A percentile compares a stretch with the other conserved stretches of the same genome.
phyloP scores from a whole-genome alignment of 2,797 vertebrate species.

The Hypotaenidia okinawae region DNA sequence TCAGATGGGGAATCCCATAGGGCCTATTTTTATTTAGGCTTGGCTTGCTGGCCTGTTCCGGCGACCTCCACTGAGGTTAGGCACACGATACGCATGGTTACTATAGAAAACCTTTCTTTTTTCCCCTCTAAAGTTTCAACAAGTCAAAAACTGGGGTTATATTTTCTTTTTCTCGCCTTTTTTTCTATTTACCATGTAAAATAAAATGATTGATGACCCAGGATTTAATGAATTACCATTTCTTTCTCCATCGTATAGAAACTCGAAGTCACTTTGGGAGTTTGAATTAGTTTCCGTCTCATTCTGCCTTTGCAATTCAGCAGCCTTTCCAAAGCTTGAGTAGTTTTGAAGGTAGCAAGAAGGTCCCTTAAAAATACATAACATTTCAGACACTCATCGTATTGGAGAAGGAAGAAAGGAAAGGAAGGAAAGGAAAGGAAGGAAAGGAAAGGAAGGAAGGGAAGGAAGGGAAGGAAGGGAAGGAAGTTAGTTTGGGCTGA shows the following conservation, averaged over 20 bases:
- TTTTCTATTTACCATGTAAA: not conserved
- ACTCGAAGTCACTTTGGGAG: not conserved
- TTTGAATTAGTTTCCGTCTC: not conserved
- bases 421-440: too few species aligned
- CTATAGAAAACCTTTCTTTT: not conserved
- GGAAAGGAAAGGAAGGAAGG: too few species aligned
- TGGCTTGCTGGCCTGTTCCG: not conserved
- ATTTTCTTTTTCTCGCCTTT: not conserved
- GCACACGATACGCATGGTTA: not conserved
- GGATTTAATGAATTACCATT: not conserved
- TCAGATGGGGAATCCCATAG: not conserved
- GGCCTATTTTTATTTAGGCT: not conserved
- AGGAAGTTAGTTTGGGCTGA: not conserved
- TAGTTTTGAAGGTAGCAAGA: not conserved
- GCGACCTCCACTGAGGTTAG: not conserved
- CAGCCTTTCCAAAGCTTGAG: not conserved
- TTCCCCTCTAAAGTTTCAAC: not conserved
- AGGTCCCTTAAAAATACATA: not conserved
- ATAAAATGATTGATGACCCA: not conserved
- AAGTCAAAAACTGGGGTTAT: not conserved
- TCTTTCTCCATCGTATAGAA: not conserved
- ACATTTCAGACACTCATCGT: not conserved
- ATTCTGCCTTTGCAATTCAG: not conserved
- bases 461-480: too few species aligned
- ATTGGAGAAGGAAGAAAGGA: not conserved